Conservation (phyloP, 2,113 vertebrate species). For the Siphamia tubifer region DNA sequence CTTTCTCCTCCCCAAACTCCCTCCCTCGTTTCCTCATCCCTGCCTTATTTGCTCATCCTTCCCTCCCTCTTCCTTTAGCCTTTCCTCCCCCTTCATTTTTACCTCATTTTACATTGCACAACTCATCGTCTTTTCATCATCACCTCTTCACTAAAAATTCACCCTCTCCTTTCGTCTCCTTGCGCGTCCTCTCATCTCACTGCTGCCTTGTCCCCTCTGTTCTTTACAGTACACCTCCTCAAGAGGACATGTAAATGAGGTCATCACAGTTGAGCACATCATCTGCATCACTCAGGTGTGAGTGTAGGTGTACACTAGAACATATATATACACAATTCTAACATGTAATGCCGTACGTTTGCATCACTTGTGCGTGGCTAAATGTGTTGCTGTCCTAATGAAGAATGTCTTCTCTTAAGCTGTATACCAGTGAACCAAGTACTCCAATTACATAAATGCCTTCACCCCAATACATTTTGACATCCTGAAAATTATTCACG, state of each 20-base stretch:
- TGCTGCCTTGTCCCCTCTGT: not conserved
- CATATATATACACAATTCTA: slow-evolving; percentile 9
- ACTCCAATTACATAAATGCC: slow-evolving; percentile 65
- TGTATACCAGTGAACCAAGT: slow-evolving; percentile 46
- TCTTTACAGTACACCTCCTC: slow-evolving; percentile 38
- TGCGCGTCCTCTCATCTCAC: not conserved
- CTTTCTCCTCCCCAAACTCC: slow-evolving; percentile 49
- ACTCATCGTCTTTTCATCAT: slow-evolving; percentile 24
- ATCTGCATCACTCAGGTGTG: slow-evolving; percentile 58
- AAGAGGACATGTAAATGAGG: slow-evolving; percentile 68
- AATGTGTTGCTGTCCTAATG: slow-evolving; percentile 37
- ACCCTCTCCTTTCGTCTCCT: not conserved
- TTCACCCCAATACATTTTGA: slow-evolving; percentile 68
- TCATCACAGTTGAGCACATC: slow-evolving; percentile 41
- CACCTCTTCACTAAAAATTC: slow-evolving; percentile 10
- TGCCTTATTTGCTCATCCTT: slow-evolving; percentile 37
- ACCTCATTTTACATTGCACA: slow-evolving; percentile 12
- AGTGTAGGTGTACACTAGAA: slow-evolving; percentile 13
- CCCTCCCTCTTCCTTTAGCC: slow-evolving; percentile 5
- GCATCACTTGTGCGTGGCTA: not conserved
- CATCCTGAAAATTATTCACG: slow-evolving; percentile 70
- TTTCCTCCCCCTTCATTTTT: slow-evolving; percentile 12
- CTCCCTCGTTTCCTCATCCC: slow-evolving; percentile 35
- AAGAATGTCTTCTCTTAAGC: slow-evolving; percentile 39
- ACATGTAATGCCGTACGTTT: not conserved